Base-by-base conservation (phyloP, 1,140 invertebrate genomes). In the Chelonus insularis region DNA sequence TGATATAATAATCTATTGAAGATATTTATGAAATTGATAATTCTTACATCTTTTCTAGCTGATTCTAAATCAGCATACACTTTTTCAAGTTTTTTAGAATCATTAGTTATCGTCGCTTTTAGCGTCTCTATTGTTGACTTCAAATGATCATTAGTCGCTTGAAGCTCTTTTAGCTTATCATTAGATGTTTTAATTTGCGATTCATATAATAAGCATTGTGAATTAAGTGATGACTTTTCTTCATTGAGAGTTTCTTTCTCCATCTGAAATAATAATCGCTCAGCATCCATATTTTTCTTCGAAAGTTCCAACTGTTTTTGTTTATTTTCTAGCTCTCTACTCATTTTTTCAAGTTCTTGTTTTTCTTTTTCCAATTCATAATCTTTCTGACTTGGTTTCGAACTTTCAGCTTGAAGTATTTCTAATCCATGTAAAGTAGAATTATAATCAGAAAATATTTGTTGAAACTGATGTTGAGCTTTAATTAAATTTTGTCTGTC, bases 361-460 rank as follows among this genome's bases (percentile, higher is more conserved):
- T 11, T 61, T 4, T 62, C 45, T 47, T 58, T 64, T 23, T 74
- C 8, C 4, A 56, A 47, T 14, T 54, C 68, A 7, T 62, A 34
- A 9, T 63, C 55, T 23, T 64, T 25, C 16, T 60, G 56, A 16
- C 57, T 55, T 4, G 70, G 51, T 43, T 74, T 74, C 1, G 55
- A 37, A 58, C 72, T 73, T 4, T 77, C 70, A 11, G 69, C 62
- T 11, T 72, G 60, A 1, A 67, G 21, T 8, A 68, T 69, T 45
- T 78, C 69, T 8, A 78, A 43, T 50, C 75, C 70, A 36, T 66
- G 65, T 0, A 76, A 34, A 11, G 68, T 47, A 0, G 63, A 63
- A 62, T 67, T 72, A 50, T 75, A 79, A 54, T 78, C 70, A 3
- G 63, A 74, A 16, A 80, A 72, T 12, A 77, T 68, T 52, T 72